A percentile compares a stretch with the other conserved stretches of the same genome.
These are phyloP conservation scores for Hydrocynus forskahlii DNA, from an alignment of 2,797 vertebrate genomes.

Conservation along the genomic window DNA sequence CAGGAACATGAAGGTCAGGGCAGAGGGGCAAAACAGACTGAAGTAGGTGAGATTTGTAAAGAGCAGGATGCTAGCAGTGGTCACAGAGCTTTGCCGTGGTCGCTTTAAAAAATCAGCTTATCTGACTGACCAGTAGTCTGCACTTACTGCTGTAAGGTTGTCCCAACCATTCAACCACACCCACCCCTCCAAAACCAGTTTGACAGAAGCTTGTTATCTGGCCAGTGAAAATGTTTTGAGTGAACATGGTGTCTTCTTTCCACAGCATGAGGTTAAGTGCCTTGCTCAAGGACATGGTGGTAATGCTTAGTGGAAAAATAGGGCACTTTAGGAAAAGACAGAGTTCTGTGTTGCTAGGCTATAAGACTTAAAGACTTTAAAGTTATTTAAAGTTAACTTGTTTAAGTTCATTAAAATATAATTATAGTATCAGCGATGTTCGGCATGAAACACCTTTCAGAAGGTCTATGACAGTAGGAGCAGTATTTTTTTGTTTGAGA, in stretches of 20 bases:
- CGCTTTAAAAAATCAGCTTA: slow-evolving; percentile 27
- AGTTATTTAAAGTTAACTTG: not conserved
- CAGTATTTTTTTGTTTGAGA: not conserved
- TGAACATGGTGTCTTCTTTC: slow-evolving; percentile 18
- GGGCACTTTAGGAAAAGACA: not conserved
- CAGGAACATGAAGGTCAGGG: slow-evolving; percentile 17
- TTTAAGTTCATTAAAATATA: no score
- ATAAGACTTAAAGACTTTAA: no score
- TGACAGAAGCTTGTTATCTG: slow-evolving; percentile 8
- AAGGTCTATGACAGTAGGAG: not conserved
- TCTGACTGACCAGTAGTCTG: slow-evolving; percentile 26
- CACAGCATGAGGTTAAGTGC: slow-evolving; percentile 4
- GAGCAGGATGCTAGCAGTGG: slow-evolving; percentile 20
- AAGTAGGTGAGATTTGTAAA: not conserved
- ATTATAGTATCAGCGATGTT: not conserved
- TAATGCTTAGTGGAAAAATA: not conserved
- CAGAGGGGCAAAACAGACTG: slow-evolving; percentile 8
- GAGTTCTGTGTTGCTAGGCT: not conserved
- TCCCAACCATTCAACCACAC: no score
- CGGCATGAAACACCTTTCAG: not conserved
- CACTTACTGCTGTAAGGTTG: slow-evolving; percentile 23
- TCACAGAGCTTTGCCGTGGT: slow-evolving; percentile 3
- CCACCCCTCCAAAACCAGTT: slow-evolving; percentile 10
- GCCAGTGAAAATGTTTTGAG: slow-evolving; percentile 7
- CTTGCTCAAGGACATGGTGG: slow-evolving; percentile 12